These are phyloP conservation scores for Isurus oxyrinchus DNA, from an alignment of 2,113 vertebrate species.

Conservation along the genomic window DNA sequence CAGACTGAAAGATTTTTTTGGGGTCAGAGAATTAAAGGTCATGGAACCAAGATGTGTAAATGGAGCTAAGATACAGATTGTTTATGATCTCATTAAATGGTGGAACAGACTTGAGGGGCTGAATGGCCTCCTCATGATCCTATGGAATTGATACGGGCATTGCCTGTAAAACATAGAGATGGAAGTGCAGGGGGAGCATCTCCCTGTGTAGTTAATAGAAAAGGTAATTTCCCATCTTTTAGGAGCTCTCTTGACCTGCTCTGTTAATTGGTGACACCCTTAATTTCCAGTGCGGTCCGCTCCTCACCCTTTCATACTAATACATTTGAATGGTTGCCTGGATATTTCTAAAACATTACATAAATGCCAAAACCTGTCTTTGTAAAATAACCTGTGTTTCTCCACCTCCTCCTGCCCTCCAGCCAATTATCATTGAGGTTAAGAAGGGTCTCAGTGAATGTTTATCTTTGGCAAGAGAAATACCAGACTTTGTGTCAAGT, in stretches of 20 bases:
- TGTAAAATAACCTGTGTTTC: background rate
- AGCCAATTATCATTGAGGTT: background rate
- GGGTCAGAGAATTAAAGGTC: background rate
- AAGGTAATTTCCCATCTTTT: background rate
- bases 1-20: background rate
- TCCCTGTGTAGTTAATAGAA: background rate
- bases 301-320: too few species aligned
- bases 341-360: background rate
- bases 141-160: background rate
- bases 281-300: background rate
- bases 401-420: too few species aligned
- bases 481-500: background rate
- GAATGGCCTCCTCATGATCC: background rate
- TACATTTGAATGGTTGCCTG: background rate
- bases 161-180: background rate
- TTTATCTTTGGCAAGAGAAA: background rate
- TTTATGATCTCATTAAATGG: too few species aligned
- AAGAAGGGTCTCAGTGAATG: background rate
- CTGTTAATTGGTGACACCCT: background rate
- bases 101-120: background rate
- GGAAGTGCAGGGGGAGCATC: background rate
- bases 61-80: background rate
- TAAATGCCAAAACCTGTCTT: background rate
- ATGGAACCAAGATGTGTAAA: background rate
- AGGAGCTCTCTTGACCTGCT: background rate